Conservation (phyloP, 2,888 invertebrate species). For the Zaprionus obscuricornis region DNA sequence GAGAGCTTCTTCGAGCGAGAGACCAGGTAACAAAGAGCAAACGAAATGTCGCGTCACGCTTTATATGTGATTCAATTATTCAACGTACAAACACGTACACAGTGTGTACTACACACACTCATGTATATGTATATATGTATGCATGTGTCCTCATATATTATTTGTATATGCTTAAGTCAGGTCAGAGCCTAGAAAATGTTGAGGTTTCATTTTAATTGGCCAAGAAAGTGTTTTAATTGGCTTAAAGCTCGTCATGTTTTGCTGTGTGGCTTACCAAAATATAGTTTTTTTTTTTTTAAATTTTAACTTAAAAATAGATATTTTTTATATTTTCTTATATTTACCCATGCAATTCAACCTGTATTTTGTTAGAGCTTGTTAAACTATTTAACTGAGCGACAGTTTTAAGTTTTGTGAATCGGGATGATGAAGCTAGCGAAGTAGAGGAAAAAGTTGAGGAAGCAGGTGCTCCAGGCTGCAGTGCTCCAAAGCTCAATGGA, state of each 20-base stretch:
- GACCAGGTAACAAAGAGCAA: constrained; percentile 35
- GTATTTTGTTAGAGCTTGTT: too few species aligned
- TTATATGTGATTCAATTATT: constrained; percentile 70
- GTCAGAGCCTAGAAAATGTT: constrained; percentile 35
- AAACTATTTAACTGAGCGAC: too few species aligned
- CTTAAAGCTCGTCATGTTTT: constrained; percentile 47
- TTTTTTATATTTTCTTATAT: too few species aligned
- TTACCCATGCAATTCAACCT: too few species aligned
- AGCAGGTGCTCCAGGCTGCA: constrained; percentile 13
- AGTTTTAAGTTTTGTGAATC: too few species aligned
- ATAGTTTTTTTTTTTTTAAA: constrained; percentile 18
- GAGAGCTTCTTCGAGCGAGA: constrained; percentile 48
- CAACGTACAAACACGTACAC: constrained; percentile 48
- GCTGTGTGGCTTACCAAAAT: constrained; percentile 14
- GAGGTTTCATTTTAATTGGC: constrained; percentile 63
- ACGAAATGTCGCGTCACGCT: constrained; percentile 17
- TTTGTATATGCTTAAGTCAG: constrained; percentile 15
- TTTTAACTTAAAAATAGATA: too few species aligned
- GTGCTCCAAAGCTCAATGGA: constrained; percentile 61
- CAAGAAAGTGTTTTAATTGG: constrained; percentile 70
- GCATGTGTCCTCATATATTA: too few species aligned
- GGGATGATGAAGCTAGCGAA: constrained; percentile 25
- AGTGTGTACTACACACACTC: too few species aligned
- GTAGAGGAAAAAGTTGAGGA: background rate
- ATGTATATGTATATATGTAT: too few species aligned